Evolutionary conservation across 2,797 vertebrate species (phyloP).

Genomic region (Macropodus opercularis): DNA sequence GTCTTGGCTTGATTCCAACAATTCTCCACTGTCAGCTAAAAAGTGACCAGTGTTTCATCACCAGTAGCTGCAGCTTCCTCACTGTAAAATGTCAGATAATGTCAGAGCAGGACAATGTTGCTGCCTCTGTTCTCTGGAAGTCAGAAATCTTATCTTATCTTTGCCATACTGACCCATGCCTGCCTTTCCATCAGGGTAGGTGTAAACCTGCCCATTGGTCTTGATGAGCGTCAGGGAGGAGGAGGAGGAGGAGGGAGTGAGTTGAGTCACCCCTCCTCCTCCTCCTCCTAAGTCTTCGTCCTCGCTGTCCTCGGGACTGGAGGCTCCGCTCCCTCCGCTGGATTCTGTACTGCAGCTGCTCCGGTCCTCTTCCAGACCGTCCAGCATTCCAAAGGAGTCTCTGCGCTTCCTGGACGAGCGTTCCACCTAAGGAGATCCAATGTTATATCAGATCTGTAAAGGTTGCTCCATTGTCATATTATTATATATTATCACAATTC

Average conservation of each 20-base stretch:
- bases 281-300: conserved; percentile 82
- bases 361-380: conserved; percentile 85
- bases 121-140: too few species aligned
- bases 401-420: conserved; percentile 85
- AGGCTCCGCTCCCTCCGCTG: conserved; percentile 85
- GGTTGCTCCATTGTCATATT: too few species aligned
- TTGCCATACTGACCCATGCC: conserved; percentile 88
- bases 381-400: conserved; percentile 93
- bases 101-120: background rate
- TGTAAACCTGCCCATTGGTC: conserved; percentile 97
- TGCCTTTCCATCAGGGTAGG: conserved; percentile 94
- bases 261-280: conserved; percentile 75
- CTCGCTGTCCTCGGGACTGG: conserved; percentile 92
- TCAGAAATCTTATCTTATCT: too few species aligned
- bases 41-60: background rate
- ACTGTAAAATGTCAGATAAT: background rate
- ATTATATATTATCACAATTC: background rate
- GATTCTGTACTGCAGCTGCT: conserved; percentile 94
- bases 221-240: conserved; percentile 94
- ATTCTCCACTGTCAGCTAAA: too few species aligned
- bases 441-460: too few species aligned
- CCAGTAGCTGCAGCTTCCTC: background rate
- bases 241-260: conserved; percentile 42
- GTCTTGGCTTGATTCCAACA: background rate
- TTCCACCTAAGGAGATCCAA: conserved; percentile 81